These are phyloP conservation scores for Pseudomyrmex concolor DNA, from an alignment of 1,140 invertebrate species.

Conservation along the genomic window DNA sequence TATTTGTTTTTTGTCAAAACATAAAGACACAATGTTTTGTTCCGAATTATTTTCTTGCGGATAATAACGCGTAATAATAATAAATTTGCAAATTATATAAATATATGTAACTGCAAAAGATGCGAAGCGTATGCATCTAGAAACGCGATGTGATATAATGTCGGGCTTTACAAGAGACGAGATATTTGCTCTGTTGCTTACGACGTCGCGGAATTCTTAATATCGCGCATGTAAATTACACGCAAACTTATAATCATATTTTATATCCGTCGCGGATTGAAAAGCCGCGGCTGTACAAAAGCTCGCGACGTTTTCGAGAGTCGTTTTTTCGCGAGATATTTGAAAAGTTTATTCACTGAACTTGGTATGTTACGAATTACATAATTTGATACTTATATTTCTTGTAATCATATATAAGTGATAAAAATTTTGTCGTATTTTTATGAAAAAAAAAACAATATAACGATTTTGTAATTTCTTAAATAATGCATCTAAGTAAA, in stretches of 20 bases:
- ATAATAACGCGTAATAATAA: neutral
- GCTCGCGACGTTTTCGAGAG: constrained; percentile 4
- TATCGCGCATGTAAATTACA: constrained; percentile 51
- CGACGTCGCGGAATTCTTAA: constrained; percentile 9
- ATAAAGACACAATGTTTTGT: neutral
- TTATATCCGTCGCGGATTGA: constrained; percentile 32
- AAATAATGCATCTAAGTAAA: too few species aligned
- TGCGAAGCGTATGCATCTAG: neutral
- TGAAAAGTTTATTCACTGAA: too few species aligned
- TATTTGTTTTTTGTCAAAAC: neutral
- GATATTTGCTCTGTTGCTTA: constrained; percentile 23
- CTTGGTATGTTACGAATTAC: too few species aligned
- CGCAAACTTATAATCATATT: constrained; percentile 40
- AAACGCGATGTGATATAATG: neutral
- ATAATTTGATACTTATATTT: too few species aligned
- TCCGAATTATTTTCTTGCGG: neutral
- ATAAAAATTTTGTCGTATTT: too few species aligned
- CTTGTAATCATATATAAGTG: too few species aligned
- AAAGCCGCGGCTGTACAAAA: constrained; percentile 27
- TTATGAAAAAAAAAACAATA: too few species aligned
- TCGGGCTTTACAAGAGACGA: constrained; percentile 6
- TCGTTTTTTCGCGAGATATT: too few species aligned
- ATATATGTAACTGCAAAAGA: neutral
- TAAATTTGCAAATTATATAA: constrained; percentile 19
- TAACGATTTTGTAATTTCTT: too few species aligned